A percentile compares a stretch with the other conserved stretches of the same genome.
Evolutionary conservation across 2,888 invertebrate species (phyloP).

Genomic region (Scaptomyza polygonia): DNA sequence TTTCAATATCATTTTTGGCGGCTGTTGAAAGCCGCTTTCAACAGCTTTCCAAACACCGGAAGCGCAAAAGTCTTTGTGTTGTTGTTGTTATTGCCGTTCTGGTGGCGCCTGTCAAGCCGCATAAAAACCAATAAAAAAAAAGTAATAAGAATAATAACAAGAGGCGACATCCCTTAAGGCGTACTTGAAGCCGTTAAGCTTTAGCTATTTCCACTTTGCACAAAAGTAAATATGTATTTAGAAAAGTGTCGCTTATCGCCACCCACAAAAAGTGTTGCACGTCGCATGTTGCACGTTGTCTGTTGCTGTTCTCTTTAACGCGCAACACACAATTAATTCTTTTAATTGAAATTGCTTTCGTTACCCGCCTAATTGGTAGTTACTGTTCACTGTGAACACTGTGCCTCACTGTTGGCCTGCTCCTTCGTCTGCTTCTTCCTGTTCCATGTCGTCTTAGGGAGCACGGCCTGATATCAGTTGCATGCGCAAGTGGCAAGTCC

Average conservation of each 20-base stretch:
- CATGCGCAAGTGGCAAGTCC: slow-evolving; percentile 66
- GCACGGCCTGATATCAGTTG: slow-evolving; percentile 63
- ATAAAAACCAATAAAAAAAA: slow-evolving; percentile 58
- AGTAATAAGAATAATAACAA: background rate
- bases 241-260: slow-evolving; percentile 71
- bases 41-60: slow-evolving; percentile 52
- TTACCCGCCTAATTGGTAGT: slow-evolving; percentile 78
- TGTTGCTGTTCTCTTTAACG: slow-evolving; percentile 51
- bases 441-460: slow-evolving; percentile 8
- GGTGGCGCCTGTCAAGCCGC: slow-evolving; percentile 66
- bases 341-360: slow-evolving; percentile 78
- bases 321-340: slow-evolving; percentile 75
- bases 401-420: slow-evolving; percentile 9
- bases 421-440: slow-evolving; percentile 9
- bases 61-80: slow-evolving; percentile 54
- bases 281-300: slow-evolving; percentile 18
- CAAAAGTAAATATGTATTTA: slow-evolving; percentile 73
- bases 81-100: slow-evolving; percentile 3
- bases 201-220: background rate
- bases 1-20: slow-evolving; percentile 28
- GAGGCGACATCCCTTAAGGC: slow-evolving; percentile 24
- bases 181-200: slow-evolving; percentile 18
- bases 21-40: slow-evolving; percentile 61
- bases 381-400: slow-evolving; percentile 35
- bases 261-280: slow-evolving; percentile 50